Percentiles rank a stretch among this genome's conserved stretches.
These are phyloP conservation scores for Metallyticus violacea DNA, from an alignment of 2,888 invertebrate species.

Conservation along the genomic window DNA sequence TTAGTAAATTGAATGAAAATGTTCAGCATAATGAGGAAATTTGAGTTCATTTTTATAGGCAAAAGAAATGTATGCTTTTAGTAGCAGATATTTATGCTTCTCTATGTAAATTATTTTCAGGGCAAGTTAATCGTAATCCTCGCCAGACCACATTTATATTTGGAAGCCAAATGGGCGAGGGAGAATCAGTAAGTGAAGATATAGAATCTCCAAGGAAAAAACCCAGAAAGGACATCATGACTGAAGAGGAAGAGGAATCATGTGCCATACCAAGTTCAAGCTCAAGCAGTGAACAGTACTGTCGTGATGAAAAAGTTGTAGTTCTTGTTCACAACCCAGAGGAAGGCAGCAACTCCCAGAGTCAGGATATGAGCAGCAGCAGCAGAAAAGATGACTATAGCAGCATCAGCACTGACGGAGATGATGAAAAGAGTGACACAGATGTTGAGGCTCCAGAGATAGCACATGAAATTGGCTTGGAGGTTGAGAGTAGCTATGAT, in stretches of 20 bases:
- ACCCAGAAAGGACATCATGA: background rate
- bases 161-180: background rate
- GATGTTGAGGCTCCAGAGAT: background rate
- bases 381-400: background rate
- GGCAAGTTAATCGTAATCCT: background rate
- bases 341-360: background rate
- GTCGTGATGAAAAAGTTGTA: conserved; percentile 14
- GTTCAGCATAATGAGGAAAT: too few species aligned
- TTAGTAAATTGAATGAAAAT: too few species aligned
- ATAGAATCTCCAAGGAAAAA: conserved; percentile 3
- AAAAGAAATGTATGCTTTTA: too few species aligned
- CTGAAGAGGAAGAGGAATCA: background rate
- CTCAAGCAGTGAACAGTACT: background rate
- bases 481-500: background rate
- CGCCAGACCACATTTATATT: background rate
- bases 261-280: background rate
- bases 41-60: too few species aligned
- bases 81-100: too few species aligned
- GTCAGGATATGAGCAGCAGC: background rate
- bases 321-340: conserved; percentile 5
- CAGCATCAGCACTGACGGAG: background rate
- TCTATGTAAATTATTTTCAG: too few species aligned
- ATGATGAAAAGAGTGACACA: conserved; percentile 1
- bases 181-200: background rate
- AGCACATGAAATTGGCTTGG: background rate